Evolutionary conservation across 1,140 invertebrate species (phyloP).

Genomic region (Aphelenchoides avenae): DNA sequence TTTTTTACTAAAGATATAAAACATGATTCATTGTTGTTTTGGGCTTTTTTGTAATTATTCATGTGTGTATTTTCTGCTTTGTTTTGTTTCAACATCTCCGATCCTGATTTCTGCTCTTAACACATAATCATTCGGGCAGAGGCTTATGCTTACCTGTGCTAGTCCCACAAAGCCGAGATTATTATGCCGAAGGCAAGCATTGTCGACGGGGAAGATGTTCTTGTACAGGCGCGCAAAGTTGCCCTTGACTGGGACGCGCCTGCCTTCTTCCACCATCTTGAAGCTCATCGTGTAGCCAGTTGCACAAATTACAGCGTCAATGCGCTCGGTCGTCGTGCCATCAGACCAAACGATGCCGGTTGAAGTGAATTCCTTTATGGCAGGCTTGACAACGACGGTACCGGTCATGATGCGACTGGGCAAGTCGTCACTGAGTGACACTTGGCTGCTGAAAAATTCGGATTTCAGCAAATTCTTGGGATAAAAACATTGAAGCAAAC

Average conservation of each 20-base stretch:
- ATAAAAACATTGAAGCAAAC: too few species aligned
- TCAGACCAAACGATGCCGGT: conserved; percentile 60
- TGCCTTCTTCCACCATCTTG: conserved; percentile 24
- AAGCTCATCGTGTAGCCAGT: conserved; percentile 36
- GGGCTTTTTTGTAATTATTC: too few species aligned
- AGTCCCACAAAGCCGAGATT: conserved; percentile 64
- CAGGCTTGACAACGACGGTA: conserved; percentile 57
- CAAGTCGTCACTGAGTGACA: conserved; percentile 60
- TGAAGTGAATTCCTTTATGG: conserved; percentile 58
- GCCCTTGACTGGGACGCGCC: conserved; percentile 36
- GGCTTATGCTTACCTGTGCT: too few species aligned
- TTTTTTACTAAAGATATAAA: too few species aligned
- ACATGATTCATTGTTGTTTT: too few species aligned
- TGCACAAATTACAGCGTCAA: conserved; percentile 52
- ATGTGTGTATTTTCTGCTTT: too few species aligned
- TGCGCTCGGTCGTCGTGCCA: conserved; percentile 47
- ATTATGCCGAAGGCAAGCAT: conserved; percentile 57
- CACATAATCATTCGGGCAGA: too few species aligned
- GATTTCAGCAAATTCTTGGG: too few species aligned
- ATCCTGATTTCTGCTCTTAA: too few species aligned
- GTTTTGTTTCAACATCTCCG: too few species aligned
- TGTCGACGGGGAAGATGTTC: conserved; percentile 61
- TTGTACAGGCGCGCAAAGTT: conserved; percentile 61
- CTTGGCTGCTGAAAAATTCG: too few species aligned
- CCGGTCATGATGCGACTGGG: conserved; percentile 59